Percentiles rank a stretch among this genome's conserved stretches.
These are phyloP conservation scores for Pseudonaja textilis DNA, from an alignment of 2,113 vertebrate species.

Conservation along the genomic window DNA sequence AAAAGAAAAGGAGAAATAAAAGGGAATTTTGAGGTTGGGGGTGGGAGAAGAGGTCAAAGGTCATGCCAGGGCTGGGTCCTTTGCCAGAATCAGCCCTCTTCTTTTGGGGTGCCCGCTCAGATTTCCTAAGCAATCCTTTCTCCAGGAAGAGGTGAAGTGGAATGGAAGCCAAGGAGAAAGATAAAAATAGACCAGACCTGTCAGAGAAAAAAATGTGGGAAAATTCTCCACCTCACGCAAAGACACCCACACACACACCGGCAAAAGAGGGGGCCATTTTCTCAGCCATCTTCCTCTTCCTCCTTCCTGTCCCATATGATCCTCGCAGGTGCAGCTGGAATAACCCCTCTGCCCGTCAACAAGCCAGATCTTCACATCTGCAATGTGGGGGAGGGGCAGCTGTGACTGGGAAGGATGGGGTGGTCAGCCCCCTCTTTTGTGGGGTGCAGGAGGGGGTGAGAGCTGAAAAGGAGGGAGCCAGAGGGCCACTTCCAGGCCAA, in stretches of 20 bases:
- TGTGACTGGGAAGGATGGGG: no score
- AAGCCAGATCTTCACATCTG: no score
- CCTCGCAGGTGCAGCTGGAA: neutral
- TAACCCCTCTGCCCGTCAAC: neutral
- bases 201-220: neutral
- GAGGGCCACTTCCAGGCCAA: accelerated
- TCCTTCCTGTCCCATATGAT: neutral
- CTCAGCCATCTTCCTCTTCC: neutral
- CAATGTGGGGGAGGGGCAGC: neutral
- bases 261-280: neutral
- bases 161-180: neutral
- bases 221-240: neutral
- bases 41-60: neutral
- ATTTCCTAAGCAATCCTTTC: neutral
- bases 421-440: no score
- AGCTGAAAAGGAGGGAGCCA: no score
- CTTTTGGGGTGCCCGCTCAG: neutral
- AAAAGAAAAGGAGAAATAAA: accelerated
- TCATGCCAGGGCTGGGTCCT: no score
- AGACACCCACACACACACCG: no score
- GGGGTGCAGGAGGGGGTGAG: no score
- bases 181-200: slow-evolving; percentile 20
- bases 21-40: no score
- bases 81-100: neutral
- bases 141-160: slow-evolving; percentile 15